Conservation (phyloP, 2,113 vertebrate genomes). For the Neotragus pygmaeus region DNA sequence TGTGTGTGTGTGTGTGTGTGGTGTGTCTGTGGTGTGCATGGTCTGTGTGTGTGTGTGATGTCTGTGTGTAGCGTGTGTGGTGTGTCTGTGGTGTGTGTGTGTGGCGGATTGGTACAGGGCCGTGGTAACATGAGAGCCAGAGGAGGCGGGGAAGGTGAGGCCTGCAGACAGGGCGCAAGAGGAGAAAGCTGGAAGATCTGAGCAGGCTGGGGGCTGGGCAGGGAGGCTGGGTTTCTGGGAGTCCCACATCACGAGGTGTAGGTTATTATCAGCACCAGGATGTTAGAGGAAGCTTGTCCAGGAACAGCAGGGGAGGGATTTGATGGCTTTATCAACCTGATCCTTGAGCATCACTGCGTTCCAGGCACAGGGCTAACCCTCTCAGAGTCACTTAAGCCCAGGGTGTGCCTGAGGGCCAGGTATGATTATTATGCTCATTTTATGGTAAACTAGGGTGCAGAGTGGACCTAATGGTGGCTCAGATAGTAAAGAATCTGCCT, state of each 20-base stretch:
- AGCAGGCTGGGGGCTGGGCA: not conserved
- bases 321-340: not conserved
- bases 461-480: not conserved
- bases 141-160: not conserved
- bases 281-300: fast-evolving
- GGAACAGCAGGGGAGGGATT: fast-evolving
- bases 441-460: not conserved
- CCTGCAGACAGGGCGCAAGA: fast-evolving
- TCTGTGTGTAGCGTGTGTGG: not conserved
- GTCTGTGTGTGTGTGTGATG: too few relatives aligned
- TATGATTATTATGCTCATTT: not conserved
- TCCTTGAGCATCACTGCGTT: fast-evolving
- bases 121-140: not conserved
- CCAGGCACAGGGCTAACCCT: fast-evolving
- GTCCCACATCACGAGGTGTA: fast-evolving
- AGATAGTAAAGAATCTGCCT: not conserved
- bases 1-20: too few relatives aligned
- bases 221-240: not conserved
- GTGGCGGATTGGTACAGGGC: not conserved
- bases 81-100: not conserved
- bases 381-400: fast-evolving
- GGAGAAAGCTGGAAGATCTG: fast-evolving
- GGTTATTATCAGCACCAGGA: fast-evolving
- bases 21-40: too few relatives aligned
- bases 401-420: fast-evolving